phyloP scores from a whole-genome alignment of 2,888 invertebrate species.

The Drosophila colorata region DNA sequence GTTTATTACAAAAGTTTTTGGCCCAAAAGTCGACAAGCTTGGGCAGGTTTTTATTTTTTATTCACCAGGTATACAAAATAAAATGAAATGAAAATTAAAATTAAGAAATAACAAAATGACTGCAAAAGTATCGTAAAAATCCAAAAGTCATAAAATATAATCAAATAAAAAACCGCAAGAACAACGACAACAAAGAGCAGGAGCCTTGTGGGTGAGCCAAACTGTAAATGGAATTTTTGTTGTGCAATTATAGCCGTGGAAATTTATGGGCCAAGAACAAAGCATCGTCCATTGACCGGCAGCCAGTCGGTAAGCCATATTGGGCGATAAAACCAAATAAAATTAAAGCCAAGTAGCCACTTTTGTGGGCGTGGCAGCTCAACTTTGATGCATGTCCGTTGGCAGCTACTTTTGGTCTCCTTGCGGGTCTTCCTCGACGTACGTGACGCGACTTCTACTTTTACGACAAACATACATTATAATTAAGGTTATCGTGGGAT shows the following conservation, averaged over 20 bases:
- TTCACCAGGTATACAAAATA: slow-evolving; percentile 32
- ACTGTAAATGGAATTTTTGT: slow-evolving; percentile 34
- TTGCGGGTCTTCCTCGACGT: slow-evolving; percentile 23
- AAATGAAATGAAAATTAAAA: slow-evolving; percentile 39
- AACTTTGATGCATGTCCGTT: slow-evolving; percentile 49
- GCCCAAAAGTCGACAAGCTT: slow-evolving; percentile 2
- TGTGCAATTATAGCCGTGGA: slow-evolving; percentile 51
- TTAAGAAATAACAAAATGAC: slow-evolving; percentile 47
- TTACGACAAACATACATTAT: slow-evolving; percentile 74
- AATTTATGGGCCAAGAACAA: slow-evolving; percentile 52
- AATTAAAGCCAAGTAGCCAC: slow-evolving; percentile 56
- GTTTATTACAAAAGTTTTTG: slow-evolving; percentile 52
- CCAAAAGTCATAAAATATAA: slow-evolving; percentile 70
- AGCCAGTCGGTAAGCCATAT: slow-evolving; percentile 59
- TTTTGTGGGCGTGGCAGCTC: slow-evolving; percentile 43
- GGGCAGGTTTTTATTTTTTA: slow-evolving; percentile 4
- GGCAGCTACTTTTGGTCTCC: slow-evolving; percentile 14
- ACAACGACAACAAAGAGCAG: background rate
- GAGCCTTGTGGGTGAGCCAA: background rate
- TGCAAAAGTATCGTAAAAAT: slow-evolving; percentile 57
- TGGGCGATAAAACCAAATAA: slow-evolving; percentile 65
- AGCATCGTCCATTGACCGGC: slow-evolving; percentile 41
- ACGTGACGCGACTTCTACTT: slow-evolving; percentile 75
- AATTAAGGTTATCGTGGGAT: slow-evolving; percentile 54
- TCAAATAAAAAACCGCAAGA: slow-evolving; percentile 38